These are phyloP conservation scores for Motacilla tschutschensis DNA, from an alignment of 2,113 vertebrate species.

Conservation along the genomic window DNA sequence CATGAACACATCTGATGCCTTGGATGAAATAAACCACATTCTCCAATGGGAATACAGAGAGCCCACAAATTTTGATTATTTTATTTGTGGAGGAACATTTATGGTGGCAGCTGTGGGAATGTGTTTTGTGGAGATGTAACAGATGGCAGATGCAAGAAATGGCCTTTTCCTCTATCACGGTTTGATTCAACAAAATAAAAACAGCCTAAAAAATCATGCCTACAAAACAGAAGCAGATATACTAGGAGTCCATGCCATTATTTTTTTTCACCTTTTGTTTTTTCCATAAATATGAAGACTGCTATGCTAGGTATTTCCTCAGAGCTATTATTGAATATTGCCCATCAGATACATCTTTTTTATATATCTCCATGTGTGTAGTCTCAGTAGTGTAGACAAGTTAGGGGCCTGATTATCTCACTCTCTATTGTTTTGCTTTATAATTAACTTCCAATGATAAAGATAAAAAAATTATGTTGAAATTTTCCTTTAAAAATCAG, in stretches of 20 bases:
- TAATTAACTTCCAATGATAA: background rate
- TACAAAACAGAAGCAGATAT: background rate
- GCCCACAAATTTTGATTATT: background rate
- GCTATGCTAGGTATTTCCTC: background rate
- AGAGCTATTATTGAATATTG: background rate
- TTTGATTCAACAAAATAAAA: conserved; percentile 3
- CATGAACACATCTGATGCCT: background rate
- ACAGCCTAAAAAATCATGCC: background rate
- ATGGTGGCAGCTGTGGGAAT: conserved; percentile 19
- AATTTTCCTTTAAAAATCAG: background rate
- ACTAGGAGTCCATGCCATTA: background rate
- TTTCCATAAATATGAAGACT: background rate
- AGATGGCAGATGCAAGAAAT: conserved; percentile 23
- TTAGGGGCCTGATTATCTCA: background rate
- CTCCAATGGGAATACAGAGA: background rate
- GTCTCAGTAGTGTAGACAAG: background rate
- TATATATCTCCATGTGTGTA: background rate
- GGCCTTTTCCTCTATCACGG: background rate
- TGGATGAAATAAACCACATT: conserved; percentile 10
- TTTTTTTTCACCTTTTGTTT: background rate
- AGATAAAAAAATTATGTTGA: background rate
- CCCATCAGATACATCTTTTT: background rate
- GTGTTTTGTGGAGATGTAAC: background rate
- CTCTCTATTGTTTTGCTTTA: background rate
- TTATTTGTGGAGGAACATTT: background rate